Evolutionary conservation across 1,140 invertebrate genomes (phyloP).

Genomic region (Drosophila tani): DNA sequence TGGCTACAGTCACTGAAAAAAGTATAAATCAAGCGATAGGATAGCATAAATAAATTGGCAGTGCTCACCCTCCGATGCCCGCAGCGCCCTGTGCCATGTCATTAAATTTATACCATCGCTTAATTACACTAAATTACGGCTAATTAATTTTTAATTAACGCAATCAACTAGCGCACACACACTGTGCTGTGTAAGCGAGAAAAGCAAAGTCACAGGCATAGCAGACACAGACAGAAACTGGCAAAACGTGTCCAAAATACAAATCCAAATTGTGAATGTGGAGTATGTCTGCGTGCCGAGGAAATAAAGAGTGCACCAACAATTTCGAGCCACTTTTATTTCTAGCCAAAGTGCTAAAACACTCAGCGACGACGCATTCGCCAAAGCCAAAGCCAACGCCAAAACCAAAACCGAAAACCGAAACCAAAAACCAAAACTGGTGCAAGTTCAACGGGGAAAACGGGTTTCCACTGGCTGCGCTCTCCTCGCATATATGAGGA

Average conservation of each 20-base stretch:
- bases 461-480: conserved; percentile 54
- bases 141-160: conserved; percentile 82
- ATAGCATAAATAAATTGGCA: conserved; percentile 56
- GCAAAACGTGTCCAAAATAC: conserved; percentile 72
- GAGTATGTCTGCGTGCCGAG: conserved; percentile 70
- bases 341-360: conserved; percentile 67
- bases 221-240: conserved; percentile 49
- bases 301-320: conserved; percentile 43
- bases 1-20: conserved; percentile 19
- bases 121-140: conserved; percentile 76
- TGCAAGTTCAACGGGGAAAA: conserved; percentile 79
- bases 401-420: conserved; percentile 10
- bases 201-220: not conserved
- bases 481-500: conserved; percentile 68
- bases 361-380: conserved; percentile 43
- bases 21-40: conserved; percentile 49
- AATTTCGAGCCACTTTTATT: conserved; percentile 59
- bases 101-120: conserved; percentile 71
- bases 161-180: conserved; percentile 66
- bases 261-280: conserved; percentile 58
- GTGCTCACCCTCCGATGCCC: conserved; percentile 15
- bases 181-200: conserved; percentile 19
- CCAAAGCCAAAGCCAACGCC: conserved; percentile 38
- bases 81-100: conserved; percentile 36
- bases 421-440: conserved; percentile 68